These are phyloP conservation scores for Melipona beecheii DNA, from an alignment of 2,888 invertebrate species.

Conservation along the genomic window DNA sequence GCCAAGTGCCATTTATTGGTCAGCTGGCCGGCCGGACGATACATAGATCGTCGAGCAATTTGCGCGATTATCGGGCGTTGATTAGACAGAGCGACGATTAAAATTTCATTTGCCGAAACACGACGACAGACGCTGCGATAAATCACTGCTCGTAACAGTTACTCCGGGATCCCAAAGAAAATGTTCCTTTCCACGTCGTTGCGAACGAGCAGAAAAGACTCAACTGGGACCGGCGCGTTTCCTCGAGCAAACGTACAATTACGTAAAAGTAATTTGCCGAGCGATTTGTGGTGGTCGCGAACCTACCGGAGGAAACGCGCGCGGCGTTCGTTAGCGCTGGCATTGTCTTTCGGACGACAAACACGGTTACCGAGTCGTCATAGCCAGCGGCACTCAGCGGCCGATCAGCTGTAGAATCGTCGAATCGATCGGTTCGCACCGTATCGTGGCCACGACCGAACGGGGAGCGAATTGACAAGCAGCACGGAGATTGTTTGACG, in stretches of 20 bases:
- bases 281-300: conserved; percentile 1
- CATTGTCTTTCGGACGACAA: conserved; percentile 47
- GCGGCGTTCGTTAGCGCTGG: conserved; percentile 13
- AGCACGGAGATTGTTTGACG: conserved; percentile 64
- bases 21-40: not conserved
- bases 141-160: no score
- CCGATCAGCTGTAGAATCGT: conserved; percentile 56
- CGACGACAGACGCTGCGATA: not conserved
- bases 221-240: no score
- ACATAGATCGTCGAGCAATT: not conserved
- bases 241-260: not conserved
- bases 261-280: not conserved
- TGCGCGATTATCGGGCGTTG: not conserved
- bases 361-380: conserved; percentile 33
- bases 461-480: conserved; percentile 62
- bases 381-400: not conserved
- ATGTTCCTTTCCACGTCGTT: no score
- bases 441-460: conserved; percentile 51
- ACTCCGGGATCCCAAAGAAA: no score
- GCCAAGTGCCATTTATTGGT: not conserved
- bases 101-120: not conserved
- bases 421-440: conserved; percentile 62
- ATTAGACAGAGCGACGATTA: not conserved
- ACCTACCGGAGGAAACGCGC: not conserved
- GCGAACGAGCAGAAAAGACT: no score